A percentile compares a stretch with the other conserved stretches of the same genome.
These are phyloP conservation scores for Lydus trimaculatus DNA, from an alignment of 2,888 invertebrate species.

Conservation along the genomic window DNA sequence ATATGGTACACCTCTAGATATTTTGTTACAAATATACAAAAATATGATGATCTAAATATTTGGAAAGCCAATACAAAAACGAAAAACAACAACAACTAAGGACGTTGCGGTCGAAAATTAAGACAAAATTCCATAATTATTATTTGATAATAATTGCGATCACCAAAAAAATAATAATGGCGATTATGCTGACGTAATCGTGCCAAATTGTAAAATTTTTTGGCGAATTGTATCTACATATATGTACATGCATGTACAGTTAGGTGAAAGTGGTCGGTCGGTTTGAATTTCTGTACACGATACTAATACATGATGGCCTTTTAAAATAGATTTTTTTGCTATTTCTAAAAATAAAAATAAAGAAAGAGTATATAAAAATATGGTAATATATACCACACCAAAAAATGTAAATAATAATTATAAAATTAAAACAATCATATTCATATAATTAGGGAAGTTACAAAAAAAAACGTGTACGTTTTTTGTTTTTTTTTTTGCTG, in stretches of 20 bases:
- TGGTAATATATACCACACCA: not conserved
- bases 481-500: not conserved
- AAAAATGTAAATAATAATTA: not conserved
- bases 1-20: not conserved
- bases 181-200: not conserved
- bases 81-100: not conserved
- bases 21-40: not conserved
- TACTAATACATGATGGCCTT: not conserved
- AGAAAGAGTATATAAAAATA: not conserved
- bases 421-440: not conserved
- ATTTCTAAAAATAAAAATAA: not conserved
- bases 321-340: not conserved
- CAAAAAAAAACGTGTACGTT: not conserved
- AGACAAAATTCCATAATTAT: too few relatives aligned
- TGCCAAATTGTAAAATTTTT: not conserved
- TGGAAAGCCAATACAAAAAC: not conserved
- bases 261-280: constrained; percentile 17
- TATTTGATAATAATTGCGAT: too few relatives aligned
- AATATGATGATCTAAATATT: not conserved
- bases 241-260: not conserved
- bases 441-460: not conserved
- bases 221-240: not conserved
- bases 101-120: not conserved
- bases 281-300: constrained; percentile 11
- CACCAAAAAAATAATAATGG: not conserved